These are phyloP conservation scores for Chionodraco myersi DNA, from an alignment of 2,113 vertebrate genomes.

Conservation along the genomic window DNA sequence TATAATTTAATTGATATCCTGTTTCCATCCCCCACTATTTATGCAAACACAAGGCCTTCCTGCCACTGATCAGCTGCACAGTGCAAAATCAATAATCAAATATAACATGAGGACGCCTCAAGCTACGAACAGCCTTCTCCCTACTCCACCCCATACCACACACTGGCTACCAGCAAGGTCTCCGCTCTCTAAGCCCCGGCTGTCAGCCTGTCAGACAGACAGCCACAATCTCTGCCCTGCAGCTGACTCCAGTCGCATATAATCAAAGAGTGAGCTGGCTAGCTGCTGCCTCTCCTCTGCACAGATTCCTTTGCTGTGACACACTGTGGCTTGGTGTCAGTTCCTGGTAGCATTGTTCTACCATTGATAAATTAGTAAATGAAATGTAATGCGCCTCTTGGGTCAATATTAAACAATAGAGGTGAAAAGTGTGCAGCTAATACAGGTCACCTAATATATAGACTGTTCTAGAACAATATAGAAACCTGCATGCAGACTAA, in stretches of 20 bases:
- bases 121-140: slow-evolving; percentile 35
- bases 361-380: slow-evolving; percentile 24
- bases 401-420: slow-evolving; percentile 4
- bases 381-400: not conserved
- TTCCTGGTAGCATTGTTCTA: slow-evolving; percentile 24
- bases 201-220: slow-evolving; percentile 66
- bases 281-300: slow-evolving; percentile 52
- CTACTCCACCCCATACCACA: slow-evolving; percentile 51
- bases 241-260: slow-evolving; percentile 72
- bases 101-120: slow-evolving; percentile 36
- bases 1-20: slow-evolving; percentile 18
- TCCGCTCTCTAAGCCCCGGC: slow-evolving; percentile 58
- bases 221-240: slow-evolving; percentile 71
- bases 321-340: slow-evolving; percentile 36
- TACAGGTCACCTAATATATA: slow-evolving; percentile 59
- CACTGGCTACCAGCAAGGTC: slow-evolving; percentile 41
- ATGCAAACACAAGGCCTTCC: slow-evolving; percentile 2
- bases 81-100: slow-evolving; percentile 60
- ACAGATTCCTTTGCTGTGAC: slow-evolving; percentile 68
- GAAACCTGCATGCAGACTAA: slow-evolving; percentile 12
- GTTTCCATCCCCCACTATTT: not conserved
- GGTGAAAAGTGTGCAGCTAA: slow-evolving; percentile 39
- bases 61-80: slow-evolving; percentile 38
- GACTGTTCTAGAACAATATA: slow-evolving; percentile 31
- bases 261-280: slow-evolving; percentile 56